phyloP scores from a whole-genome alignment of 2,888 invertebrate genomes.

The Synergus itoensis region DNA sequence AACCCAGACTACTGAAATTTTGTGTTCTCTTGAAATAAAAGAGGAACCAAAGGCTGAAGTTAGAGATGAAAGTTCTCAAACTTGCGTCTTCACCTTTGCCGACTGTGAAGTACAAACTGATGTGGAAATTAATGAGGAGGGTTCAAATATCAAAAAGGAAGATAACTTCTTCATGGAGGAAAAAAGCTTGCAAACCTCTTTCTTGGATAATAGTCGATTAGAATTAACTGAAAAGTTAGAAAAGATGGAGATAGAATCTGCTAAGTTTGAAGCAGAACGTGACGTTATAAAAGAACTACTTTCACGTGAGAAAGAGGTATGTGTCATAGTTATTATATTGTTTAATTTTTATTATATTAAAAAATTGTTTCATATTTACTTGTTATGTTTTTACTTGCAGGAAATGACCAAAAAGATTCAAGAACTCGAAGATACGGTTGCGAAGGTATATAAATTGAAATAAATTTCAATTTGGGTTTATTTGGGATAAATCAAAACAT shows the following conservation, averaged over 20 bases:
- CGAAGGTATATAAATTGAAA: conserved; percentile 43
- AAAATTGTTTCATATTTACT: background rate
- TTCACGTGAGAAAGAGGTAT: conserved; percentile 7
- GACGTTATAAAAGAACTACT: background rate
- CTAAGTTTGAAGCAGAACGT: background rate
- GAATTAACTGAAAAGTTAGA: conserved; percentile 41
- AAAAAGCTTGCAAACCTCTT: conserved; percentile 56
- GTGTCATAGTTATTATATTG: background rate
- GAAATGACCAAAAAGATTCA: conserved; percentile 53
- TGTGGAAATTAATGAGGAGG: background rate
- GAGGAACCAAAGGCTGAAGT: conserved; percentile 31
- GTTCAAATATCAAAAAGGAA: background rate
- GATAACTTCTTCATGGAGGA: conserved; percentile 44
- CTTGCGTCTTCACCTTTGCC: conserved; percentile 6
- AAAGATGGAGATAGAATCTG: conserved; percentile 4
- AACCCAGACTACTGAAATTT: conserved; percentile 41
- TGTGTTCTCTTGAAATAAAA: background rate
- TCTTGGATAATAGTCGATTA: conserved; percentile 45
- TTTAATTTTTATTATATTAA: background rate
- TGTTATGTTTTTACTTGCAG: conserved; percentile 40
- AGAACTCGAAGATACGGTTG: conserved; percentile 53
- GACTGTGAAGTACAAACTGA: conserved; percentile 14
- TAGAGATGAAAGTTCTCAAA: conserved; percentile 56
- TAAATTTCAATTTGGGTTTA: background rate
- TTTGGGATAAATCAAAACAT: conserved; percentile 48